phyloP scores from a whole-genome alignment of 2,797 vertebrate genomes.

The Synaphobranchus kaupii region DNA sequence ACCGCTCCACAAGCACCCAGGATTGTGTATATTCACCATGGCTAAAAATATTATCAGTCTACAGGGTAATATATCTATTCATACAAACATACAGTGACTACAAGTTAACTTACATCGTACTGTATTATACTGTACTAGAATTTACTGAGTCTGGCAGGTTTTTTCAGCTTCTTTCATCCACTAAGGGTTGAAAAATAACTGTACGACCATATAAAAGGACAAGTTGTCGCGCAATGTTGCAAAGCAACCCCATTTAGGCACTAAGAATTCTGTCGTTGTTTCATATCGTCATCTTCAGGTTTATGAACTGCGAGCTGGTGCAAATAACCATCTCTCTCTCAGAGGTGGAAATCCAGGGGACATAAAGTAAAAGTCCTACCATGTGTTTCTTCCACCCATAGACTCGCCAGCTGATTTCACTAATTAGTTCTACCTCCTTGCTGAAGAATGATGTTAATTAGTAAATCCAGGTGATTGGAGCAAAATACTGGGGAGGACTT shows the following conservation, averaged over 20 bases:
- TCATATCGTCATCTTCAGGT: neutral
- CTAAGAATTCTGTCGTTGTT: neutral
- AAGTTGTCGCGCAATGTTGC: neutral
- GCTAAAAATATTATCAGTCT: neutral
- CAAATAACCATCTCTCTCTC: neutral
- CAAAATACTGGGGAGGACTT: no score
- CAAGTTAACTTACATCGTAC: neutral
- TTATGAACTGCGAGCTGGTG: neutral
- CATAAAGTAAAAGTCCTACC: no score
- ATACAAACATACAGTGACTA: neutral
- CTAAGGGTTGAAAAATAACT: neutral
- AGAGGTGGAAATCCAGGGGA: no score
- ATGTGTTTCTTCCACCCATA: no score
- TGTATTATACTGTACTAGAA: no score
- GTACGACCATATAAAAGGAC: neutral
- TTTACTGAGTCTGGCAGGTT: no score
- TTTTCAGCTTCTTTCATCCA: neutral
- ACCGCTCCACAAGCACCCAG: neutral
- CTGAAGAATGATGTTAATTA: no score
- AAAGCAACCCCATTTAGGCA: neutral
- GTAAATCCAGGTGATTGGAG: no score
- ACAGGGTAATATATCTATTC: neutral
- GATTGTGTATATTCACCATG: neutral
- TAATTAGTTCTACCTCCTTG: no score
- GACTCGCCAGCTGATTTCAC: no score